phyloP scores from a whole-genome alignment of 2,888 invertebrate genomes.

The Mimachlamys varia region DNA sequence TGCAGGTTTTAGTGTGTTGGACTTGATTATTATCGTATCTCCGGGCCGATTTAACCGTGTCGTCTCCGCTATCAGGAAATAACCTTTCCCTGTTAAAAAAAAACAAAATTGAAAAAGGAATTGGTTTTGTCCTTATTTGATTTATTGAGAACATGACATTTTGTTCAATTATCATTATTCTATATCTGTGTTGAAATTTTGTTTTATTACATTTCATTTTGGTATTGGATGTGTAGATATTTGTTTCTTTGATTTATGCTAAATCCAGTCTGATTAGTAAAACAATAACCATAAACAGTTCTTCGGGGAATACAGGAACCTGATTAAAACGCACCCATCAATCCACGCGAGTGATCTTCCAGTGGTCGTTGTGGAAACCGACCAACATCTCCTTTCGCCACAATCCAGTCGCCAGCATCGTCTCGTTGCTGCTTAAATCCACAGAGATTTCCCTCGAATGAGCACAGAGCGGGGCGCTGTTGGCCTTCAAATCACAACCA shows the following conservation, averaged over 20 bases:
- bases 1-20: not conserved
- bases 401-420: slow-evolving; percentile 54
- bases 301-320: not conserved
- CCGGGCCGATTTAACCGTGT: slow-evolving; percentile 51
- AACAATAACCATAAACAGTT: too few relatives aligned
- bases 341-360: not conserved
- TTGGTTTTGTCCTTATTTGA: too few relatives aligned
- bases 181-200: too few relatives aligned
- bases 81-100: slow-evolving; percentile 48
- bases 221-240: too few relatives aligned
- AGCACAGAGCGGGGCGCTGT: slow-evolving; percentile 43
- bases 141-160: too few relatives aligned
- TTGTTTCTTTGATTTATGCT: too few relatives aligned
- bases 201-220: too few relatives aligned
- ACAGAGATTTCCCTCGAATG: slow-evolving; percentile 61
- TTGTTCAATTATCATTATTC: too few relatives aligned
- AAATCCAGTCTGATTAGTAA: too few relatives aligned
- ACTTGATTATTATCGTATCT: slow-evolving; percentile 39
- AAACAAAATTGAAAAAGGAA: too few relatives aligned
- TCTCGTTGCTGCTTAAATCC: slow-evolving; percentile 53
- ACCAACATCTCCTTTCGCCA: slow-evolving; percentile 10
- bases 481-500: not conserved
- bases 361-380: slow-evolving; percentile 40
- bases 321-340: not conserved
- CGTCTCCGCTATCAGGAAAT: slow-evolving; percentile 54